These are phyloP conservation scores for Hymenopus coronatus DNA, from an alignment of 2,888 invertebrate genomes.

Conservation along the genomic window DNA sequence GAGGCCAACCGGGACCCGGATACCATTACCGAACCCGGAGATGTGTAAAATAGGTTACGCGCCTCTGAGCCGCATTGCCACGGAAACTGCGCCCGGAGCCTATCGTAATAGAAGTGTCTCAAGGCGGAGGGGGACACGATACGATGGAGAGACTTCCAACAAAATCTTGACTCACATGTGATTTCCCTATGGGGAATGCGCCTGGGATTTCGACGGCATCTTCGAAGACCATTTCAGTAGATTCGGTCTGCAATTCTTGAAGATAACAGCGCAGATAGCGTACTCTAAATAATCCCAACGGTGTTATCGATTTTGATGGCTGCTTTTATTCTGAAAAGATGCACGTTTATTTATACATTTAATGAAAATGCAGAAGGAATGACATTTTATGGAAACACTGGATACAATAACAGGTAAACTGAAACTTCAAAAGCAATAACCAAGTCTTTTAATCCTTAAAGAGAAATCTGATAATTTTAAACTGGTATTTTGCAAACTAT, in stretches of 20 bases:
- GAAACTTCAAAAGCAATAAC: too few species aligned
- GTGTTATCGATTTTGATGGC: neutral
- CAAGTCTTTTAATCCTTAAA: too few species aligned
- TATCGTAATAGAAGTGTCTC: neutral
- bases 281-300: neutral
- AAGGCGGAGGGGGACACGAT: neutral
- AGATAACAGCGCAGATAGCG: neutral
- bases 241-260: neutral
- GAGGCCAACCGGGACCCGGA: neutral
- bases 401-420: too few species aligned
- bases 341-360: too few species aligned
- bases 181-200: neutral
- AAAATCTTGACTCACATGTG: neutral
- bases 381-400: too few species aligned
- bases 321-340: too few species aligned
- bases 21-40: slow-evolving; percentile 44
- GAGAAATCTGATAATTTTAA: too few species aligned
- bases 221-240: neutral
- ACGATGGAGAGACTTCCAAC: neutral
- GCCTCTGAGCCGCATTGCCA: slow-evolving; percentile 34
- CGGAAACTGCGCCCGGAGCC: neutral
- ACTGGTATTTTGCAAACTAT: too few species aligned
- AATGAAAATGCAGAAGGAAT: too few species aligned
- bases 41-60: slow-evolving; percentile 52
- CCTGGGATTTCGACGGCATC: neutral